phyloP scores from a whole-genome alignment of 1,140 invertebrate genomes.

The Aricia agestis region DNA sequence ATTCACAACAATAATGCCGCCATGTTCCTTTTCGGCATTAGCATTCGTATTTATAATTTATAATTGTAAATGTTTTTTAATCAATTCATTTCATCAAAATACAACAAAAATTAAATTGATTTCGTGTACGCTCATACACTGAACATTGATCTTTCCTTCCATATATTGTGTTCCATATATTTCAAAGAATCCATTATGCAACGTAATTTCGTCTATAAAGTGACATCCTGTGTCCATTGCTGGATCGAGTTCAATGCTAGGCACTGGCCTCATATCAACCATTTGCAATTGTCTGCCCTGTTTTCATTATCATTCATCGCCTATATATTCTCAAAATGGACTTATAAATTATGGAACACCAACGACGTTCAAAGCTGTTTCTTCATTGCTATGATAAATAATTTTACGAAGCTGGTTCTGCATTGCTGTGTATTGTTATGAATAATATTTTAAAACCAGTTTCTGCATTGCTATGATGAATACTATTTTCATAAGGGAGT shows the following conservation, averaged over 20 bases:
- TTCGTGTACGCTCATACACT: neutral
- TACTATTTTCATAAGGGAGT: constrained; percentile 10
- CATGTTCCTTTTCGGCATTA: constrained; percentile 35
- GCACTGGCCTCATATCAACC: neutral
- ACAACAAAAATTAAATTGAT: neutral
- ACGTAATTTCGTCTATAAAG: neutral
- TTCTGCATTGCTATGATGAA: constrained; percentile 22
- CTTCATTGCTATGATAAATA: constrained; percentile 12
- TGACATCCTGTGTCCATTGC: neutral
- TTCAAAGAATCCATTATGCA: neutral
- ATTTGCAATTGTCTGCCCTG: neutral
- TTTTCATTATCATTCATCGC: neutral
- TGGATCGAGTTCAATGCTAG: neutral
- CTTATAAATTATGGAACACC: neutral
- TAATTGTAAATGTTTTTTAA: neutral
- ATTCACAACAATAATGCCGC: constrained; percentile 35
- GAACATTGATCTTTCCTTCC: neutral
- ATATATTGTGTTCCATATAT: neutral
- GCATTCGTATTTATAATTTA: neutral
- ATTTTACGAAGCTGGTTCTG: too few species aligned
- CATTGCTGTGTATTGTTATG: too few species aligned
- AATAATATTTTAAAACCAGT: neutral
- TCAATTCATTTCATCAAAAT: neutral
- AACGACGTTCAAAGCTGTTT: constrained; percentile 13
- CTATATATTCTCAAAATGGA: neutral